Percentiles rank a stretch among this genome's conserved stretches.
Conservation (phyloP, 2,888 invertebrate genomes). For the Barypeithes pellucidus region DNA sequence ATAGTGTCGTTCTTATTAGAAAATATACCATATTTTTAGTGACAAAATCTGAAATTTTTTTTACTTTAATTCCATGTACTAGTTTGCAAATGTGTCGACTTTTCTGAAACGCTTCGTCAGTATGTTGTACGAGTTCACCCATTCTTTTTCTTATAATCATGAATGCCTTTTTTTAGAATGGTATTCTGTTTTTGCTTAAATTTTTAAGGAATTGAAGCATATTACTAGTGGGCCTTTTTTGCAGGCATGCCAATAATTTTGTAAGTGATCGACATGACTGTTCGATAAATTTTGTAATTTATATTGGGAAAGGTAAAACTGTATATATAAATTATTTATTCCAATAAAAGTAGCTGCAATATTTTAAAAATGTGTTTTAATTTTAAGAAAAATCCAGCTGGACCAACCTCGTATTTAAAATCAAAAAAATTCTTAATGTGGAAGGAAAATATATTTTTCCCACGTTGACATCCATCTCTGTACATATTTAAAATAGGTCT, state of each 20-base stretch:
- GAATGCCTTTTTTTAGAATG: slow-evolving; percentile 39
- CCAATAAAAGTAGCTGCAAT: slow-evolving; percentile 59
- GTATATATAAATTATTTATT: slow-evolving; percentile 65
- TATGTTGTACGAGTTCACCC: slow-evolving; percentile 30
- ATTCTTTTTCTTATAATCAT: slow-evolving; percentile 26
- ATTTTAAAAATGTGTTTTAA: slow-evolving; percentile 35
- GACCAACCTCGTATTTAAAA: too few species aligned
- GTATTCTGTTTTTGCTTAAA: slow-evolving; percentile 28
- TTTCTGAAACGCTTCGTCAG: slow-evolving; percentile 19
- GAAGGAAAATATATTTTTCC: too few species aligned
- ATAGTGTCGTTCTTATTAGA: too few species aligned
- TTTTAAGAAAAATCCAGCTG: neutral
- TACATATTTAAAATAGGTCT: too few species aligned
- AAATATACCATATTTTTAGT: too few species aligned
- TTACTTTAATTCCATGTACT: neutral
- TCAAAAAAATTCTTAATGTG: too few species aligned
- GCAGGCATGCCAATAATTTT: slow-evolving; percentile 55
- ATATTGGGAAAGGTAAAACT: slow-evolving; percentile 60
- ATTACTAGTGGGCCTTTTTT: slow-evolving; percentile 34
- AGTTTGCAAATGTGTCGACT: slow-evolving; percentile 17
- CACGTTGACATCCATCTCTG: too few species aligned
- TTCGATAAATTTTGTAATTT: slow-evolving; percentile 52
- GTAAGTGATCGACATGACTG: slow-evolving; percentile 50
- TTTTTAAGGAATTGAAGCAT: slow-evolving; percentile 32
- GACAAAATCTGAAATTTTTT: too few species aligned